These are phyloP conservation scores for Lathronympha strigana DNA, from an alignment of 2,888 invertebrate genomes.

Conservation along the genomic window DNA sequence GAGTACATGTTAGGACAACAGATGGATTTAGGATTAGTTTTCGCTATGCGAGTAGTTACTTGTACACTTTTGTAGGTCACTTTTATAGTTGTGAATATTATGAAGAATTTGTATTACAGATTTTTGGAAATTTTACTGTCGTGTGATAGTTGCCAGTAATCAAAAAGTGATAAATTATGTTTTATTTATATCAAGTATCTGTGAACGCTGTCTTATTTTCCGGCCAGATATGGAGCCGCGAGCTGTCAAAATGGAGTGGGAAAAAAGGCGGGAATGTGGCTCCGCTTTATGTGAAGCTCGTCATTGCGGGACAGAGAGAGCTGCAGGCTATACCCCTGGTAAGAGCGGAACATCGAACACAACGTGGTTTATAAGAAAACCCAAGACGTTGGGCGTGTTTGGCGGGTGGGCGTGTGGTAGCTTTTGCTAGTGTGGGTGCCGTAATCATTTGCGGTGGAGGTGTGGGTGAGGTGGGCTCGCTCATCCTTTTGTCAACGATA, in stretches of 20 bases:
- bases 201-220: slow-evolving; percentile 80
- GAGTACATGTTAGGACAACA: too few species aligned
- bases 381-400: slow-evolving; percentile 85
- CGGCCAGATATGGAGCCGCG: slow-evolving; percentile 84
- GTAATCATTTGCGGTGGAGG: slow-evolving; percentile 58
- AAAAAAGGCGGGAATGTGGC: slow-evolving; percentile 85
- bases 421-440: slow-evolving; percentile 62
- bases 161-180: neutral
- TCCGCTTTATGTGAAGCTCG: slow-evolving; percentile 83
- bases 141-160: neutral
- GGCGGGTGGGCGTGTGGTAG: slow-evolving; percentile 82
- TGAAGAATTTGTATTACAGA: too few species aligned
- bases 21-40: too few species aligned
- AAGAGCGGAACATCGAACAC: slow-evolving; percentile 74
- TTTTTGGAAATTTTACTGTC: neutral
- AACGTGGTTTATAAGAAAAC: slow-evolving; percentile 85
- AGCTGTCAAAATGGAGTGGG: slow-evolving; percentile 85
- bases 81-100: too few species aligned
- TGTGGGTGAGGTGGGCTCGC: slow-evolving; percentile 58
- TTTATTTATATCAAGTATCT: slow-evolving; percentile 46
- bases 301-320: slow-evolving; percentile 78
- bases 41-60: too few species aligned
- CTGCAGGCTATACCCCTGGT: slow-evolving; percentile 48
- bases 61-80: too few species aligned
- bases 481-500: slow-evolving; percentile 83